Percentiles rank a stretch among this genome's conserved stretches.
These are phyloP conservation scores for Pseudomyrmex gracilis DNA, from an alignment of 1,140 invertebrate species.

Conservation along the genomic window DNA sequence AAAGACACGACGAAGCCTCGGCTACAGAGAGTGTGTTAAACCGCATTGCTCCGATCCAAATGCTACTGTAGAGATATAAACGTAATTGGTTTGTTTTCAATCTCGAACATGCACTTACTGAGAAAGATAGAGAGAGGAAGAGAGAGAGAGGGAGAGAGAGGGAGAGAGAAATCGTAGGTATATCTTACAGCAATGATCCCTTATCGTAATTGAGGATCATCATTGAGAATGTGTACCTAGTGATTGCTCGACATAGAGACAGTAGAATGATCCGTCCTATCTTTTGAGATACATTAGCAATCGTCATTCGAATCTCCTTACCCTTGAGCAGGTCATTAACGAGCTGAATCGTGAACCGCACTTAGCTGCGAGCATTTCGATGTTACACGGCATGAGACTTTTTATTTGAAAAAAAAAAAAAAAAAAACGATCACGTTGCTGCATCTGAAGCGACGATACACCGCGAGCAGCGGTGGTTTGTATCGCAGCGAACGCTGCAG, in stretches of 20 bases:
- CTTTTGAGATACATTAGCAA: constrained; percentile 24
- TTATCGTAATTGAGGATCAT: constrained; percentile 49
- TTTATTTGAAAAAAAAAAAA: background rate
- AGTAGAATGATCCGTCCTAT: constrained; percentile 9
- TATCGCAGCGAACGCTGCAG: too few species aligned
- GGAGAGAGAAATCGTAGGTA: background rate
- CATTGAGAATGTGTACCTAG: constrained; percentile 23
- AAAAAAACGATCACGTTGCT: background rate
- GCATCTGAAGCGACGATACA: background rate
- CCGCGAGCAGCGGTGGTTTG: too few species aligned
- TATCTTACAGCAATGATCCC: constrained; percentile 39
- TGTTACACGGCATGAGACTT: too few species aligned
- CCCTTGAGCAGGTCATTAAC: too few species aligned
- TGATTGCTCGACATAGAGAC: constrained; percentile 23
- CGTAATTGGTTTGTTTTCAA: constrained; percentile 17
- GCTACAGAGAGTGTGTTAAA: background rate
- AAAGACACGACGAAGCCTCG: constrained; percentile 5
- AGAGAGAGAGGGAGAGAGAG: too few species aligned
- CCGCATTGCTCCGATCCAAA: background rate
- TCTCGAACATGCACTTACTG: constrained; percentile 26
- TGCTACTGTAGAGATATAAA: background rate
- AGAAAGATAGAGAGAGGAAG: too few species aligned
- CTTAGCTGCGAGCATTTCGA: too few species aligned
- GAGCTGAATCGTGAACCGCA: too few species aligned
- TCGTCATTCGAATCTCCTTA: constrained; percentile 15